Evolutionary conservation across 2,888 invertebrate genomes (phyloP), one percentile per base, ranked within the genome.

Genomic region (Polymixis flavicincta): DNA sequence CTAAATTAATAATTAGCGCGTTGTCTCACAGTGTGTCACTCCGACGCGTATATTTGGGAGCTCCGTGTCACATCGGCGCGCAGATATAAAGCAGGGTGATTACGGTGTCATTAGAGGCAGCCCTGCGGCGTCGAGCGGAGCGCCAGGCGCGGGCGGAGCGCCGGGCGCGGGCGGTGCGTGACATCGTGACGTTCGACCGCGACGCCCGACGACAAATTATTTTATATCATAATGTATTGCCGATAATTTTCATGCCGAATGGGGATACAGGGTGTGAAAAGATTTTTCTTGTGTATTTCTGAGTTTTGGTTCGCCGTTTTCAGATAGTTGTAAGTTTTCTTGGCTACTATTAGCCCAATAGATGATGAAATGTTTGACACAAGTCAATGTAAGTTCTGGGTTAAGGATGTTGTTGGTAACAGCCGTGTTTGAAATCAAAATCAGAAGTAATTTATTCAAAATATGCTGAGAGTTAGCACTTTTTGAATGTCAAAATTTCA

Each of bases 181-280:
- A 88, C 90, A 92, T 94, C 95, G 95, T 95, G 95, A 94, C 91
- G 85, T 93, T 93, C 89, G 92, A 91, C 92, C 91, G 91, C 91
- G 86, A 54, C 85, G 69, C 80, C 84, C 78, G 79, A 54, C 85
- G 73, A 78, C 74, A 90, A 94, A 94, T 95, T 92, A 94, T 94
- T 95, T 93, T 93, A 93, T 94, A 93, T 92, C 90, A 91, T 93
- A 94, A 95, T 93, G 90, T 93, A 92, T 93, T 93, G 92, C 88
- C 92, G 92, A 94, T 93, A 90, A 93, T 92, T 91, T 89, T 87
- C 85, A 88, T 87, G 79, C 82, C 88, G 77, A 80, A 78, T 74
- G n/a, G 45, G 4, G 13, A n/a, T 71, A 84, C 57, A 84, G 83
- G 75, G 22, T 86, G 83, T 54, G 32, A n/a, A 1, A 25, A 59